Evolutionary conservation across 2,888 invertebrate species (phyloP), one percentile per base, ranked within the genome.

Genomic region (Latheticus oryzae): DNA sequence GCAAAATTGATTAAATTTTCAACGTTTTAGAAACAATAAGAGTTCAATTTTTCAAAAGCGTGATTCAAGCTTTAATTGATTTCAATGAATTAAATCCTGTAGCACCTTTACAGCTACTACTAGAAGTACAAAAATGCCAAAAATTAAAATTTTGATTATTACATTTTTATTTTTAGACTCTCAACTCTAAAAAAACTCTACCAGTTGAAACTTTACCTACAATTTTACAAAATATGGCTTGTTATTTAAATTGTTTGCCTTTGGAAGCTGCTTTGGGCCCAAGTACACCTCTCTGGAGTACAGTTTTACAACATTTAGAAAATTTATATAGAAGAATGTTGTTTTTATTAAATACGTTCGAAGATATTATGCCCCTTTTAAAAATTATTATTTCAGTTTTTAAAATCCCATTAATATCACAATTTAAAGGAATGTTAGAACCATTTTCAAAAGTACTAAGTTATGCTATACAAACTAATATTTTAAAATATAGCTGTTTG

Each of bases 11-110:
- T 54, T n/a, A n/a, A n/a, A n/a, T n/a, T n/a, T n/a, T n/a, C n/a
- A n/a, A n/a, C n/a, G n/a, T 16, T 75, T 7, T 78, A 87, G 90
- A 89, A 69, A 83, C 84, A 60, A 84, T 86, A 32, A 85, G 92
- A 5, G 85, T 87, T 65, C 89, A 91, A 76, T 95, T 97, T 76
- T 96, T 97, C 82, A 93, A 91, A 76, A 96, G 95, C 70, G 91
- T 99, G 59, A 93, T 95, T 0, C 89, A 92, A 71, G 93, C 97
- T 1, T 82, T 99, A 66, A 86, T 94, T 12, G 99, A 99, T 79
- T 99, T 99, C 81, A 91, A 90, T 73, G 98, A 99, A 78, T 78
- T 99, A 52, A 97, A 94, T 75, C 95, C 96, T 1, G 91, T 96
- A 56, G 93, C 95, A 4, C 97, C 98, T 5, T 82, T 99, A 58